phyloP scores from a whole-genome alignment of 2,888 invertebrate genomes.

The Megamerina dolium region DNA sequence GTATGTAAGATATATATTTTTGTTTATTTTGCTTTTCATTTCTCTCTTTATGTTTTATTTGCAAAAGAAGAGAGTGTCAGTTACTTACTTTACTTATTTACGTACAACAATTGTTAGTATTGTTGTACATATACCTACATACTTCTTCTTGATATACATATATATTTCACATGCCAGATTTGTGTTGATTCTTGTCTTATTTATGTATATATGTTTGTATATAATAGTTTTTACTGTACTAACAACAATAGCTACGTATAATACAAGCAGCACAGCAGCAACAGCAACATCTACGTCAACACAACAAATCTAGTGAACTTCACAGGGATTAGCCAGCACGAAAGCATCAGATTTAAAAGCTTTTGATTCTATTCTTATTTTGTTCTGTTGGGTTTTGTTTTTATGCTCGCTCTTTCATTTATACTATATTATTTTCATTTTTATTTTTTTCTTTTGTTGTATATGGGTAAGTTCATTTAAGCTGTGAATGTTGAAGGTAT shows the following conservation, averaged over 20 bases:
- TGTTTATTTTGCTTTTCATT: constrained; percentile 3
- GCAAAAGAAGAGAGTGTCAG: constrained; percentile 7
- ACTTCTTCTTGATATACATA: not conserved
- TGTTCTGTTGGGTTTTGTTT: constrained; percentile 11
- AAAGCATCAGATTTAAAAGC: constrained; percentile 50
- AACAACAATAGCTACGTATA: too few species aligned
- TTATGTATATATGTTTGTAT: not conserved
- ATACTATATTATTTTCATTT: constrained; percentile 4
- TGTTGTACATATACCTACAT: constrained; percentile 3
- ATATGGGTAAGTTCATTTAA: constrained; percentile 11
- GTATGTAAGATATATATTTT: too few species aligned
- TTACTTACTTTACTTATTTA: constrained; percentile 10
- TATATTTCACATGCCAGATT: constrained; percentile 39
- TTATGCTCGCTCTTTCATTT: constrained; percentile 24
- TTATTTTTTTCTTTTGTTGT: constrained; percentile 5
- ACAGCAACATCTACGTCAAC: constrained; percentile 18
- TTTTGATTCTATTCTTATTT: constrained; percentile 27
- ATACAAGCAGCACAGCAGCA: constrained; percentile 14
- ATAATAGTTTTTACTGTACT: too few species aligned
- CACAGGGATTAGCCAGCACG: constrained; percentile 49
- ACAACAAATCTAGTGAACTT: constrained; percentile 45
- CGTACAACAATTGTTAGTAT: constrained; percentile 20
- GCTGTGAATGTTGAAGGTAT: constrained; percentile 12
- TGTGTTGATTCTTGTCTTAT: constrained; percentile 14
- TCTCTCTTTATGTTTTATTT: constrained; percentile 1